Evolutionary conservation across 2,888 invertebrate genomes (phyloP), one percentile per base, ranked within the genome.

Genomic region (Polymixis lichenea): DNA sequence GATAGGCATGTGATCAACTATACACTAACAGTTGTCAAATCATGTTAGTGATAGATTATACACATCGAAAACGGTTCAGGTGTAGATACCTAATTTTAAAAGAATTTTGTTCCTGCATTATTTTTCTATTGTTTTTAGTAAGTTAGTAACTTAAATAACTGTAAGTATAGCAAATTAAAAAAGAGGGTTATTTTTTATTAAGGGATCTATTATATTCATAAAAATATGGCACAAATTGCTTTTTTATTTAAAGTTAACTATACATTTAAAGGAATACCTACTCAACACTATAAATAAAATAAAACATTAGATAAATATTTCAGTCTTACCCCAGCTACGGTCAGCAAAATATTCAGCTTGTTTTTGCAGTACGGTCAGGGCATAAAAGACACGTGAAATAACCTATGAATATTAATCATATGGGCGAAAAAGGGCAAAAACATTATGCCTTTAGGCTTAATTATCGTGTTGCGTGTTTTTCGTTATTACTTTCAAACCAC

Each of bases 351-450:
- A 82, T 86, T 82, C 72, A 77, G 58, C 74, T 82, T 71, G 77
- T 77, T 77, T 82, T 77, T 67, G 70, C 75, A 73, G 75, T 76
- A 79, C 64, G 75, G 71, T 46, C 43, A 61, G 65, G 56, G 32
- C 66, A 84, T 80, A 77, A 84, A 84, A 86, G 78, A 82, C 69
- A 82, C 78, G 80, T 80, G 80, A 82, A 86, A 84, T 82, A 86
- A 78, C 78, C 84, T 82, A 86, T 87, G 86, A 82, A 87, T 87
- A 86, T 86, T 86, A 84, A 86, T 84, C 68, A 80, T 75, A 78
- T 75, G 87, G 74, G 72, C 72, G 66, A 80, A 82, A 83, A 79
- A 72, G 84, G 82, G 80, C 66, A 84, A 86, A 84, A 84, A 80
- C 72, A 73, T 80, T 65, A 80, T 75, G 65, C 75, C 76, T 80